Percentiles rank a stretch among this genome's conserved stretches.
Evolutionary conservation across 2,113 vertebrate species (phyloP).

Genomic region (Anas platyrhynchos): DNA sequence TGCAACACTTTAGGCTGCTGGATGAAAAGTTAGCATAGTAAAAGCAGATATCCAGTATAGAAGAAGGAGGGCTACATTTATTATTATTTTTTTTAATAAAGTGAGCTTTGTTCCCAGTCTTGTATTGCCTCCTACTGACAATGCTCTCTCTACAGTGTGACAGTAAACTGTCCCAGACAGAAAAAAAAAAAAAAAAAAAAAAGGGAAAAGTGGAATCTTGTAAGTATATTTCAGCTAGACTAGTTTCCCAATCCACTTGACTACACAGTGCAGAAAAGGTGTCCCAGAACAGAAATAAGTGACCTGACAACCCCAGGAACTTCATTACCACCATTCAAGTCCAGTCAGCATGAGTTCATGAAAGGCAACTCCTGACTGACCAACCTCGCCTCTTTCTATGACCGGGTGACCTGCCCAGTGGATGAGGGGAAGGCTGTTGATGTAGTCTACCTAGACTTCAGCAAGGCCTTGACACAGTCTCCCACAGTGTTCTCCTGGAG

Average conservation of each 20-base stretch:
- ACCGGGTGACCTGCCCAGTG: too few species aligned
- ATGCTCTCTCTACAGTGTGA: neutral
- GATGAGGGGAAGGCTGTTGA: too few species aligned
- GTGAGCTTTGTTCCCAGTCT: neutral
- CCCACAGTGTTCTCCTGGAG: too few species aligned
- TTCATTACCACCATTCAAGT: neutral
- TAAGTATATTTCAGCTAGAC: neutral
- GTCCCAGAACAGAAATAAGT: neutral
- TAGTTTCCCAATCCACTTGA: neutral
- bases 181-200: neutral
- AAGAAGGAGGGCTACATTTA: neutral
- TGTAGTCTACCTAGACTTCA: too few species aligned
- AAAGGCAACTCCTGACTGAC: too few species aligned
- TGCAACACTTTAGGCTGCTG: rapidly evolving
- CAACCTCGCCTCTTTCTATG: too few species aligned
- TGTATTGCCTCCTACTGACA: neutral
- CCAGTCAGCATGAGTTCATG: too few species aligned
- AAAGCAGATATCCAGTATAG: neutral
- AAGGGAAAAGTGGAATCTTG: neutral
- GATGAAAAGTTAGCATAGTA: neutral
- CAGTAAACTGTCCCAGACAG: neutral
- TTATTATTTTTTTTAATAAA: neutral
- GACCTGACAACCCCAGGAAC: neutral
- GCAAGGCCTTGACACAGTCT: too few species aligned
- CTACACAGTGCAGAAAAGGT: neutral